phyloP scores from a whole-genome alignment of 2,888 invertebrate species.

The Brenthis hecate region DNA sequence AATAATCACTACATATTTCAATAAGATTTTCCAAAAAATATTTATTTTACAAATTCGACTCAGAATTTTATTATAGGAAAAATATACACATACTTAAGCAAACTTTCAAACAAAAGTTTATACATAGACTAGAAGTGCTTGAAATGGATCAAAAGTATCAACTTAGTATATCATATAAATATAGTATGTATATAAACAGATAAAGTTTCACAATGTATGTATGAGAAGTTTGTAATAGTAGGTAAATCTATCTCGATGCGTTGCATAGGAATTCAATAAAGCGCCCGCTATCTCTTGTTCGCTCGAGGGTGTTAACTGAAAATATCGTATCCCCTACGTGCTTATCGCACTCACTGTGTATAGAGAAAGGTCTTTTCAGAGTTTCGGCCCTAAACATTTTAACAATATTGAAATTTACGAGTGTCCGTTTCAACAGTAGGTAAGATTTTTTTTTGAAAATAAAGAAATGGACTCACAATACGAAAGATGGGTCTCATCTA shows the following conservation, averaged over 20 bases:
- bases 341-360: slow-evolving; percentile 63
- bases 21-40: no score
- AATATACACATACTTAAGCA: no score
- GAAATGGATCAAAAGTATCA: no score
- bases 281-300: slow-evolving; percentile 53
- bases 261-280: slow-evolving; percentile 58
- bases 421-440: slow-evolving; percentile 53
- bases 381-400: slow-evolving; percentile 62
- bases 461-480: slow-evolving; percentile 42
- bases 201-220: slow-evolving; percentile 5
- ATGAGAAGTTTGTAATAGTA: slow-evolving; percentile 15
- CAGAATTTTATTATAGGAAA: no score
- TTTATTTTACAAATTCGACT: no score
- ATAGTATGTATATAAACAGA: neutral
- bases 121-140: no score
- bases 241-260: slow-evolving; percentile 29
- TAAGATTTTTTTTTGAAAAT: slow-evolving; percentile 44
- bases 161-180: neutral
- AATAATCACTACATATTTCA: no score
- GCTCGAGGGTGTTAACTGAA: slow-evolving; percentile 50
- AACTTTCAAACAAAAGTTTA: no score
- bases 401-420: slow-evolving; percentile 69
- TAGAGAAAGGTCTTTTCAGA: slow-evolving; percentile 63
- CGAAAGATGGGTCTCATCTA: slow-evolving; percentile 33
- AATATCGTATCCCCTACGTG: slow-evolving; percentile 62